A percentile compares a stretch with the other conserved stretches of the same genome.
These are phyloP conservation scores for Steinernema khuongi DNA, from an alignment of 1,140 invertebrate genomes.

Conservation along the genomic window DNA sequence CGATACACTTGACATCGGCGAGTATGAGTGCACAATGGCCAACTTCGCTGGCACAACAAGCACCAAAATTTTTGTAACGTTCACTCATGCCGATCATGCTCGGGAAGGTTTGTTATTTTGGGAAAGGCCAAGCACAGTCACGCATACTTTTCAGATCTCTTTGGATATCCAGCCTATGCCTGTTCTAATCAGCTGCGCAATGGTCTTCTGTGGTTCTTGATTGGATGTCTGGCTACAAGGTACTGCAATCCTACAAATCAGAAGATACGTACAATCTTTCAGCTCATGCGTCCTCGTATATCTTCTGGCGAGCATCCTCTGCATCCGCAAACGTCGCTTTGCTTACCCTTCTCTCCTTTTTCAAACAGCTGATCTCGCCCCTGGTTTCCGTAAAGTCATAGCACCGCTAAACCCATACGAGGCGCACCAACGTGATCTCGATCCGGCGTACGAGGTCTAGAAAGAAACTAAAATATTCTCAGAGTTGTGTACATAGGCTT, in stretches of 20 bases:
- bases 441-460: background rate
- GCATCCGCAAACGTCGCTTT: background rate
- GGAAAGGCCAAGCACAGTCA: background rate
- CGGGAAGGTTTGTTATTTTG: background rate
- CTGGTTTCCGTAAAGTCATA: background rate
- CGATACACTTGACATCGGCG: background rate
- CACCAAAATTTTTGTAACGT: background rate
- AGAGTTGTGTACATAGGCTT: background rate
- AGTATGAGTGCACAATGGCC: constrained; percentile 4
- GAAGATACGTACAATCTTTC: background rate
- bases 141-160: background rate
- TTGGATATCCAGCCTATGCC: background rate
- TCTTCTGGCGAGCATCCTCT: background rate
- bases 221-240: background rate
- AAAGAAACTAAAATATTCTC: background rate
- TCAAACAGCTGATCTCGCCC: background rate
- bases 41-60: background rate
- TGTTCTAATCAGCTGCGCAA: background rate
- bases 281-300: background rate
- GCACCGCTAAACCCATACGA: background rate
- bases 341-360: background rate
- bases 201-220: background rate
- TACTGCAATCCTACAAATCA: background rate
- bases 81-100: background rate
- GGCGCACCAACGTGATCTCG: background rate